Base-by-base conservation (phyloP, 2,113 vertebrate genomes). In the Spea bombifrons region DNA sequence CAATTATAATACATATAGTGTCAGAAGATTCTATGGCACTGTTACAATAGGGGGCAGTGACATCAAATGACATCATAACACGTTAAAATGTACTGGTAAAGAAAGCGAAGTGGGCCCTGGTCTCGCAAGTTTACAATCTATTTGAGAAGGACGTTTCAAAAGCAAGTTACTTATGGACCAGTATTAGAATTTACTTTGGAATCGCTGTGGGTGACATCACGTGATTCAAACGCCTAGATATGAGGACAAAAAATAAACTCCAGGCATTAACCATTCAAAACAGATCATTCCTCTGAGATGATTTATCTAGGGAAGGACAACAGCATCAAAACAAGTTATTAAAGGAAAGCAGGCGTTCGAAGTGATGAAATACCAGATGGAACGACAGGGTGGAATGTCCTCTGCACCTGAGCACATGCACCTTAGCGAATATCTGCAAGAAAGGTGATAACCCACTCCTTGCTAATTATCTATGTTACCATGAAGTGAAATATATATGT, bases 271-370 rank as follows among this genome's bases (percentile, higher is more conserved):
- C 12, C 55, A 59, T 59, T 13, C 55, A 74, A 80, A 80, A 74
- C 78, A 80, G 52, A 59, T 59, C 50, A 74, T 67, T 73, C 78
- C 71, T 74, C 44, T 16, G 78, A 74, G 78, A 80, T 68, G 50
- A 80, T 9, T 50, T 74, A 67, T 80, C 64, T 17, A 50, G 71
- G 78, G 78, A 59, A 16, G 12, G n/a, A 30, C 1, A 67, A 64
- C 13, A 80, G 45, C 78, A 80, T 71, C 81, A 84, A 84, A 83
- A 84, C 84, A 84, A 84, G 79, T 83, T 84, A 84, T 52, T 68
- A 53, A 66, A 64, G 75, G 77, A 82, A 82, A 67, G 45, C 75
- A 61, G 75, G 63, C 65, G 50, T 64, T 65, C 8, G 8, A 74
- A 74, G 67, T 83, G 82, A 84, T 83, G 83, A 83, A 84, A 84